Evolutionary conservation across 2,797 vertebrate genomes (phyloP).

Genomic region (Brachyalestes nurse): DNA sequence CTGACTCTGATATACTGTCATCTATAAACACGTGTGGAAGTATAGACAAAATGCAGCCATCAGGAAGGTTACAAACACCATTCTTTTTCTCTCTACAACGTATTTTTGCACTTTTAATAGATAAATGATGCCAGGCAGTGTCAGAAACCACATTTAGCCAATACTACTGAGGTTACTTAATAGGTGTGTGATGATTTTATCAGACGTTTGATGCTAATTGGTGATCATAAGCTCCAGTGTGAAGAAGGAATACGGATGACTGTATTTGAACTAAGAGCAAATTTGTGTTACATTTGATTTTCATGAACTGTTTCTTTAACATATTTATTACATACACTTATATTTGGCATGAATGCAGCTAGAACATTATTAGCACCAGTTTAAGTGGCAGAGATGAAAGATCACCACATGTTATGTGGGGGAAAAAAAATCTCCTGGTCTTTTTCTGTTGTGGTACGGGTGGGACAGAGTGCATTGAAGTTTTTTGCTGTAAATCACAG

Average conservation of each 20-base stretch:
- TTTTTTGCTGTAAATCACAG: not conserved
- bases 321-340: no score
- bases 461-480: not conserved
- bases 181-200: not conserved
- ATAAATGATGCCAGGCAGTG: no score
- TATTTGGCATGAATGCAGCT: not conserved
- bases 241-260: no score
- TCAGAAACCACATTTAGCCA: no score
- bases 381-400: not conserved
- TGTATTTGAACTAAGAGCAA: no score
- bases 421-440: not conserved
- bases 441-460: conserved; percentile 17
- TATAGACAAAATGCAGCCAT: no score
- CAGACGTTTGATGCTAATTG: not conserved
- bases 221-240: not conserved
- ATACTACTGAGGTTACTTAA: not conserved
- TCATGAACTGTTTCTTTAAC: no score
- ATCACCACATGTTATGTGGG: not conserved
- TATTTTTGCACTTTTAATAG: no score
- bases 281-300: no score
- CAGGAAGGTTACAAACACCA: no score
- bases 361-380: not conserved
- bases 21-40: not conserved
- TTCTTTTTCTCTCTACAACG: no score
- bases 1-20: not conserved